A percentile compares a stretch with the other conserved stretches of the same genome.
Conservation (phyloP, 2,888 invertebrate genomes). For the Caenorhabditis zanzibari region DNA sequence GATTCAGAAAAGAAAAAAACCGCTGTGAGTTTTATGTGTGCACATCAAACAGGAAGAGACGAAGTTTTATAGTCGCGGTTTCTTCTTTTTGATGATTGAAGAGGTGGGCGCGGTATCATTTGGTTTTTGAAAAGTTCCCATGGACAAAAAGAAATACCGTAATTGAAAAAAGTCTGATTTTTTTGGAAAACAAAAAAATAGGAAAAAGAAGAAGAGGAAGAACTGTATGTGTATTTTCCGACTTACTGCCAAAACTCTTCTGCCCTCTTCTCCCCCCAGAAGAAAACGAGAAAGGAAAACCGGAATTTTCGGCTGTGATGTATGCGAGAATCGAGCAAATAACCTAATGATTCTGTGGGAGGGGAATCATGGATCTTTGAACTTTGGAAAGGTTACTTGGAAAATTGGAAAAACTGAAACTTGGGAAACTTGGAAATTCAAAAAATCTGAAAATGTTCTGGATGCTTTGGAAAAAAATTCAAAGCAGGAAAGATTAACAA, state of each 20-base stretch:
- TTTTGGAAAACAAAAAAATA: slow-evolving; percentile 7
- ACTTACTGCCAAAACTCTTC: slow-evolving; percentile 46
- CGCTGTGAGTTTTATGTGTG: slow-evolving; percentile 34
- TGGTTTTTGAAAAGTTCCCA: slow-evolving; percentile 4
- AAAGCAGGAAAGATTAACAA: too few species aligned
- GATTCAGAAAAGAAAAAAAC: slow-evolving; percentile 29
- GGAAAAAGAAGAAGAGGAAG: slow-evolving; percentile 3
- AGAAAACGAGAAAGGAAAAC: slow-evolving; percentile 4
- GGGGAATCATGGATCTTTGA: slow-evolving; percentile 31
- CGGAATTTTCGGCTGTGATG: slow-evolving; percentile 24
- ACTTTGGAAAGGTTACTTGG: slow-evolving; percentile 2
- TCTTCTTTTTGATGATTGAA: slow-evolving; percentile 29
- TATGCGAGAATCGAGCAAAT: slow-evolving; percentile 40
- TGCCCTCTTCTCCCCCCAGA: not conserved
- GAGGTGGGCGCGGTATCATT: not conserved
- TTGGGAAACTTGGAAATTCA: too few species aligned
- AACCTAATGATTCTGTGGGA: slow-evolving; percentile 28
- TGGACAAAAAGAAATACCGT: slow-evolving; percentile 10
- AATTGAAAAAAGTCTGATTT: slow-evolving; percentile 19
- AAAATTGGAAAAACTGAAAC: not conserved
- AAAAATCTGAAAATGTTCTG: too few species aligned
- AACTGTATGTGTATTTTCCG: slow-evolving; percentile 35
- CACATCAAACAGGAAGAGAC: slow-evolving; percentile 7
- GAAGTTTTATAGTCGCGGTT: slow-evolving; percentile 46
- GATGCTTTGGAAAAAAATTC: too few species aligned